Evolutionary conservation across 2,797 vertebrate species (phyloP).

Genomic region (Anniella stebbinsi): DNA sequence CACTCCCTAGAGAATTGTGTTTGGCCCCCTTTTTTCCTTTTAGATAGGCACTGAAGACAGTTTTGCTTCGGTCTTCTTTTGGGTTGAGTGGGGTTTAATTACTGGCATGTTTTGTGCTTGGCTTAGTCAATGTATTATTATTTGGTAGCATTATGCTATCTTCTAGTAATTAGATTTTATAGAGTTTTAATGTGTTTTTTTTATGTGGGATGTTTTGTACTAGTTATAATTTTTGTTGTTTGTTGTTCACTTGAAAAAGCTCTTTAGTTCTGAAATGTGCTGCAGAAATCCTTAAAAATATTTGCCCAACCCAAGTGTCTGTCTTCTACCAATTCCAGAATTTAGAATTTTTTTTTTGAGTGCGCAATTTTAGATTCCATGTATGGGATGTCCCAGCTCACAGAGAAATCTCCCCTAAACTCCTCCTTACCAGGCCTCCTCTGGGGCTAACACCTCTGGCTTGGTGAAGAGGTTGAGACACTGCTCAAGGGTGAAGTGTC

Average conservation of each 20-base stretch:
- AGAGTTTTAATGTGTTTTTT: neutral
- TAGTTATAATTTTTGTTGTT: neutral
- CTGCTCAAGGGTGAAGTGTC: constrained; percentile 98
- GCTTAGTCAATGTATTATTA: neutral
- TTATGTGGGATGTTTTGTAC: neutral
- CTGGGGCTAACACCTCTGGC: constrained; percentile 96
- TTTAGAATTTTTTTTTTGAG: neutral
- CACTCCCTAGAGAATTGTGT: neutral
- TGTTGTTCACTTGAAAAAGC: neutral
- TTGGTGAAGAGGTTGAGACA: constrained; percentile 98
- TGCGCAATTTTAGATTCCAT: neutral
- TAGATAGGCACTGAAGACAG: neutral
- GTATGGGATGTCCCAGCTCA: neutral
- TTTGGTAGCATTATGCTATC: neutral
- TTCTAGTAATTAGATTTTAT: neutral
- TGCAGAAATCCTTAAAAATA: neutral
- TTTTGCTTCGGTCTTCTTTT: neutral
- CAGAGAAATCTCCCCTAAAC: neutral
- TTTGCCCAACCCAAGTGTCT: neutral
- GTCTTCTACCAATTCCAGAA: neutral
- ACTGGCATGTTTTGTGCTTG: neutral
- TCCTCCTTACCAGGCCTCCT: constrained; percentile 93
- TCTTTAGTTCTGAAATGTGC: too few relatives aligned
- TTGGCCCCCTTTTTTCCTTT: neutral
- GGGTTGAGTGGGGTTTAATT: neutral